phyloP scores from a whole-genome alignment of 2,797 vertebrate species.

The Euthynnus affinis region DNA sequence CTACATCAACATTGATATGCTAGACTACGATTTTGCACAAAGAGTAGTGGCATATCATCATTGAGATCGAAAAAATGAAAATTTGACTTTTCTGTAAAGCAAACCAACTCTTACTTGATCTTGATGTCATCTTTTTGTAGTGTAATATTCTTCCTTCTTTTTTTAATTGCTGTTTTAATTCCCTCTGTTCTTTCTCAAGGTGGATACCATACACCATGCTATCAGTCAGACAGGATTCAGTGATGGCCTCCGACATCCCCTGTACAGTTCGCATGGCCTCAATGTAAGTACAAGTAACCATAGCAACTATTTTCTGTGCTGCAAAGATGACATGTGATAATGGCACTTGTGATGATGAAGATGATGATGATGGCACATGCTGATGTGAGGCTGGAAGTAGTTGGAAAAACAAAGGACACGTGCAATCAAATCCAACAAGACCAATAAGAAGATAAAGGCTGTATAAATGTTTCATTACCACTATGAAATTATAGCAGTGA shows the following conservation, averaged over 20 bases:
- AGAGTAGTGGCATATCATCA: background rate
- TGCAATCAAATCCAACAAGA: background rate
- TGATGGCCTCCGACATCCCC: conserved; percentile 90
- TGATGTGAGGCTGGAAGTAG: background rate
- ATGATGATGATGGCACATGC: background rate
- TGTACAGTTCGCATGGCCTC: conserved; percentile 92
- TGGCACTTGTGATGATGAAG: background rate
- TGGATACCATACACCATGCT: conserved; percentile 93
- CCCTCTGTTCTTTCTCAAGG: conserved; percentile 80
- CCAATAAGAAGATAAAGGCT: too few species aligned
- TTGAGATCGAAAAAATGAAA: background rate
- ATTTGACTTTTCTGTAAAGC: background rate
- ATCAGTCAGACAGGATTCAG: conserved; percentile 95
- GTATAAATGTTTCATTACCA: background rate
- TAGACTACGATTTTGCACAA: too few species aligned
- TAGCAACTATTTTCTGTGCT: conserved; percentile 8
- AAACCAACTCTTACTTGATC: background rate
- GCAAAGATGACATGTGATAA: conserved; percentile 8
- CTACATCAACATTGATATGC: too few species aligned
- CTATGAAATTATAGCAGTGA: background rate
- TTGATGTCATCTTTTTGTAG: background rate
- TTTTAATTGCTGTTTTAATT: background rate
- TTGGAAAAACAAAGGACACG: background rate
- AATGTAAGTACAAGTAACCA: conserved; percentile 85
- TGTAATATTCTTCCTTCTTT: background rate